These are phyloP conservation scores for Mythimna vitellina DNA, from an alignment of 2,888 invertebrate genomes.

Conservation along the genomic window DNA sequence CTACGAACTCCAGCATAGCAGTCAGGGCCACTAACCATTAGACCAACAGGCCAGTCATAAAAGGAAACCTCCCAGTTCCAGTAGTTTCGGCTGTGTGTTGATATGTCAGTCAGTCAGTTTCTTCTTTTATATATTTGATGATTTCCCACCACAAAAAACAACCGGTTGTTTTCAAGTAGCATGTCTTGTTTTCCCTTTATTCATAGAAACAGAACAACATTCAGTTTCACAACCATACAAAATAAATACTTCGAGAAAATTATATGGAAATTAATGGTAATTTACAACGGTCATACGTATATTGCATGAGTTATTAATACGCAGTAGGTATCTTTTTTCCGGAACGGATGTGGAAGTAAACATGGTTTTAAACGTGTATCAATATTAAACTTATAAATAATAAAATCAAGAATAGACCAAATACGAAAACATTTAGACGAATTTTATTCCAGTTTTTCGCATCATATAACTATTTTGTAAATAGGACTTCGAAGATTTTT, in stretches of 20 bases:
- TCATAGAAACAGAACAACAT: neutral
- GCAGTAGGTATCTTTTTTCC: neutral
- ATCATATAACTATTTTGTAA: neutral
- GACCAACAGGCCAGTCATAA: too few species aligned
- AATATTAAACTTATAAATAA: conserved; percentile 8
- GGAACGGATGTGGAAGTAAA: conserved; percentile 32
- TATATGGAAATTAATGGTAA: conserved; percentile 16
- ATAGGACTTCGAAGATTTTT: neutral
- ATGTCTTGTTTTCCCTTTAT: too few species aligned
- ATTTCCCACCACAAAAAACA: too few species aligned
- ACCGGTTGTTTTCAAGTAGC: too few species aligned
- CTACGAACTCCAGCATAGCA: too few species aligned
- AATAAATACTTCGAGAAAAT: conserved; percentile 11
- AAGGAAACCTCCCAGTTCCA: too few species aligned
- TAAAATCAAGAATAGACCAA: neutral
- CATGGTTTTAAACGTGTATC: neutral
- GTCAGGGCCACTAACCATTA: too few species aligned
- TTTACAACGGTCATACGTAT: conserved; percentile 13
- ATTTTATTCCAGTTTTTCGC: neutral
- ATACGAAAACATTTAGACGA: neutral
- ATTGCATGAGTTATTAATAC: conserved; percentile 14
- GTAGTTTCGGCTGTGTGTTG: too few species aligned
- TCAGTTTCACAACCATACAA: neutral
- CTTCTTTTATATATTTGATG: too few species aligned
- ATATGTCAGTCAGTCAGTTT: too few species aligned